Evolutionary conservation across 1,140 invertebrate genomes (phyloP).

Genomic region (Atta cephalotes): DNA sequence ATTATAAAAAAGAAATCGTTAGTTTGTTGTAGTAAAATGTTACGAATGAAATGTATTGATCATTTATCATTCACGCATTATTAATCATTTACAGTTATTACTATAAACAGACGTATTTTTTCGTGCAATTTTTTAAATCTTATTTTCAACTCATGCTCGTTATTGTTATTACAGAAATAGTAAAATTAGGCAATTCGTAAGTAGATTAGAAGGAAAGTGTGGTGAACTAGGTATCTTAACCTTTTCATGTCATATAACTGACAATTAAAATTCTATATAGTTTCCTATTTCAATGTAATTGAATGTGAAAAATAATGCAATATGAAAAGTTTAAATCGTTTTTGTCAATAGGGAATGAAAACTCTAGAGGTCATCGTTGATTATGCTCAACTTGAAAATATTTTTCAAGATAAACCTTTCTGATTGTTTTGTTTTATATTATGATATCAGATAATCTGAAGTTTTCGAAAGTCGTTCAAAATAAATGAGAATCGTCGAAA

Average conservation of each 20-base stretch:
- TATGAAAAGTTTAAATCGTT: background rate
- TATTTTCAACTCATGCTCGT: slow-evolving; percentile 24
- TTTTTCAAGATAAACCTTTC: slow-evolving; percentile 5
- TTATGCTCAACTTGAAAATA: background rate
- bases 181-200: background rate
- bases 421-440: background rate
- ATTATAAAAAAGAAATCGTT: slow-evolving; percentile 2
- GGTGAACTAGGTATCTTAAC: background rate
- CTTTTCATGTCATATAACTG: background rate
- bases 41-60: background rate
- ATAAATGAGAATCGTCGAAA: background rate
- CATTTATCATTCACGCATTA: slow-evolving; percentile 10
- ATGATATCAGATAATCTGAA: background rate
- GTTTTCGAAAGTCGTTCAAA: slow-evolving; percentile 5
- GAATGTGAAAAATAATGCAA: background rate
- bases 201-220: slow-evolving; percentile 8
- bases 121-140: background rate
- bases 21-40: slow-evolving; percentile 18
- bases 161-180: background rate
- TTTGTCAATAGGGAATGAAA: slow-evolving; percentile 6
- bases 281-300: background rate
- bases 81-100: background rate
- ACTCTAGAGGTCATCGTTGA: slow-evolving; percentile 17
- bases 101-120: background rate
- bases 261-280: background rate